Evolutionary conservation across 2,888 invertebrate species (phyloP), one percentile per base, ranked within the genome.

Genomic region (Spilosoma lubricipeda): DNA sequence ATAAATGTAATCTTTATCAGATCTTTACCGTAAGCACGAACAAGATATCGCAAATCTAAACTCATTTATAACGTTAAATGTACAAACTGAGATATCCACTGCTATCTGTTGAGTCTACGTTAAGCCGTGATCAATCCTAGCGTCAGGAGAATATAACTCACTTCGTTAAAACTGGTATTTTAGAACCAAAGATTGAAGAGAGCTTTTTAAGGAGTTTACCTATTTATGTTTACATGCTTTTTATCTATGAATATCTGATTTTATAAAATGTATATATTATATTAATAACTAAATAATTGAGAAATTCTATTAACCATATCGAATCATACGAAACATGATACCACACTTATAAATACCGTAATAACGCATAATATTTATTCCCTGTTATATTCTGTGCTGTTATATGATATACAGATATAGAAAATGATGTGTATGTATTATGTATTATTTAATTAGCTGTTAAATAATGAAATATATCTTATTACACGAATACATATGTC

Each of bases 101-200:
- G 81, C 82, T 79, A 86, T 85, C 86, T 79, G 82, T 80, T 72
- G 76, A 56, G 81, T 71, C 77, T 75, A 78, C 74, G 72, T 68
- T 79, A 77, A 74, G 72, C 73, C 72, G 77, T 84, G 82, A 90
- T 90, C 88, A 89, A 89, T 90, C 88, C 82, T 74, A 66, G 73
- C 77, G 81, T 79, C 83, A 75, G 81, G 81, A 75, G 75, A 83
- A 90, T 90, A 85, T 75, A 85, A 87, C 85, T 85, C 80, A 75
- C 81, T 85, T 87, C 85, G 85, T 86, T 85, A 85, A 73, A 74
- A 48, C 77, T 56, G 64, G 76, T 75, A 75, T 77, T 78, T 79
- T 80, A 73, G 71, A 76, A 67, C 71, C 45, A 68, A 18, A 23
- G 67, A 73, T 74, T 77, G 73, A 76, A 59, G 70, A 66, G 68